Conservation (phyloP, 2,113 vertebrate species). For the Xiphias gladius region DNA sequence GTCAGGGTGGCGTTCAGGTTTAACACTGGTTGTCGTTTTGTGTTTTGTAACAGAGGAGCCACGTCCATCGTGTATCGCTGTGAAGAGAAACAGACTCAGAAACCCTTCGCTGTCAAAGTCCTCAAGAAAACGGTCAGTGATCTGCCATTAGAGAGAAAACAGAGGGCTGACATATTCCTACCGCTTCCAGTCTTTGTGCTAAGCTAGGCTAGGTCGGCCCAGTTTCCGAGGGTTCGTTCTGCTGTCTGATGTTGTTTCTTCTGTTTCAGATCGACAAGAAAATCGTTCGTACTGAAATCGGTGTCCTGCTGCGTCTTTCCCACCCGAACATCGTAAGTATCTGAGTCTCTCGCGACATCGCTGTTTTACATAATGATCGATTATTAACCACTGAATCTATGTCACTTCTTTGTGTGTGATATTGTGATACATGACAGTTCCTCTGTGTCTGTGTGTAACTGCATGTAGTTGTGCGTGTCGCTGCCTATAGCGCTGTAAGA, state of each 20-base stretch:
- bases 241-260: neutral
- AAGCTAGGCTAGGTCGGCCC: neutral
- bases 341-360: neutral
- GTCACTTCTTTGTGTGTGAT: no score
- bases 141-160: no score
- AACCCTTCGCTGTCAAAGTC: slow-evolving; percentile 88
- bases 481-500: no score
- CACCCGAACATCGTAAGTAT: slow-evolving; percentile 92
- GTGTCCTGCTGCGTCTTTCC: slow-evolving; percentile 89
- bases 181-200: neutral
- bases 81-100: slow-evolving; percentile 88
- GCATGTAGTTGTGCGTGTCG: no score
- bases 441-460: no score
- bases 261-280: slow-evolving; percentile 90
- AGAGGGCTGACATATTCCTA: neutral
- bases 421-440: no score
- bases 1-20: neutral
- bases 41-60: slow-evolving; percentile 83
- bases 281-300: slow-evolving; percentile 92
- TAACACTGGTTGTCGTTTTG: neutral
- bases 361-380: no score
- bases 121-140: slow-evolving; percentile 91
- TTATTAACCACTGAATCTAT: no score
- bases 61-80: slow-evolving; percentile 91
- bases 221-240: no score